phyloP scores from a whole-genome alignment of 2,888 invertebrate species.

The Elysia crispata region DNA sequence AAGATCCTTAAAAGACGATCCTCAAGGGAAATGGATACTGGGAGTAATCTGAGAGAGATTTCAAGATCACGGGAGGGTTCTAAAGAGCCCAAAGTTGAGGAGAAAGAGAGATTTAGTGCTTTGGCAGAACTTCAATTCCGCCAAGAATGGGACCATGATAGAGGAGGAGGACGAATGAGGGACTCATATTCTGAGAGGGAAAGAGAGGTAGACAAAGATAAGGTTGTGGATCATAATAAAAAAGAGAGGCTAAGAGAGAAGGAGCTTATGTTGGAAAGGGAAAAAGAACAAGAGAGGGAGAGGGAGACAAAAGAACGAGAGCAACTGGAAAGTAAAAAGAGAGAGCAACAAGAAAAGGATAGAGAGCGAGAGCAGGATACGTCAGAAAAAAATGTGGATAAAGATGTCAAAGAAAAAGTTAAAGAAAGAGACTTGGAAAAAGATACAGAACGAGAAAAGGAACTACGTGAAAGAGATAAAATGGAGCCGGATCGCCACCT shows the following conservation, averaged over 20 bases:
- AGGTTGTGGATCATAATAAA: not conserved
- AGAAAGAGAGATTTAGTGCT: conserved; percentile 49
- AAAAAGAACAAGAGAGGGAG: conserved; percentile 50
- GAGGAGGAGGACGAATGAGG: conserved; percentile 40
- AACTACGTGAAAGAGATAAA: not conserved
- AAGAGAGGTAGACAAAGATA: conserved; percentile 39
- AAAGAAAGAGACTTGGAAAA: conserved; percentile 43
- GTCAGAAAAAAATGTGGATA: conserved; percentile 41
- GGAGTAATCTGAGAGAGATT: conserved; percentile 53
- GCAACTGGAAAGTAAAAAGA: conserved; percentile 44
- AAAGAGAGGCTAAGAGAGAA: conserved; percentile 47
- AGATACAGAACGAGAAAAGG: conserved; percentile 41
- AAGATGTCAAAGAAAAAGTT: conserved; percentile 41
- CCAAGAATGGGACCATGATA: conserved; percentile 45
- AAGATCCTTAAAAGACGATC: conserved; percentile 49
- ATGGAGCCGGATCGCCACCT: too few species aligned
- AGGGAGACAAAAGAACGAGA: conserved; percentile 52
- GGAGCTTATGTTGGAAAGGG: conserved; percentile 35
- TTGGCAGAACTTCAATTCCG: conserved; percentile 18
- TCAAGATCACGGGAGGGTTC: conserved; percentile 55
- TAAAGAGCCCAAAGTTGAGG: conserved; percentile 54
- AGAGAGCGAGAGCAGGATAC: conserved; percentile 32
- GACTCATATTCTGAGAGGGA: conserved; percentile 21
- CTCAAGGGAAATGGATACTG: conserved; percentile 54
- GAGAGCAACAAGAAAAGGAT: conserved; percentile 45